phyloP scores from a whole-genome alignment of 1,140 invertebrate species.

The Cydia strobilella region DNA sequence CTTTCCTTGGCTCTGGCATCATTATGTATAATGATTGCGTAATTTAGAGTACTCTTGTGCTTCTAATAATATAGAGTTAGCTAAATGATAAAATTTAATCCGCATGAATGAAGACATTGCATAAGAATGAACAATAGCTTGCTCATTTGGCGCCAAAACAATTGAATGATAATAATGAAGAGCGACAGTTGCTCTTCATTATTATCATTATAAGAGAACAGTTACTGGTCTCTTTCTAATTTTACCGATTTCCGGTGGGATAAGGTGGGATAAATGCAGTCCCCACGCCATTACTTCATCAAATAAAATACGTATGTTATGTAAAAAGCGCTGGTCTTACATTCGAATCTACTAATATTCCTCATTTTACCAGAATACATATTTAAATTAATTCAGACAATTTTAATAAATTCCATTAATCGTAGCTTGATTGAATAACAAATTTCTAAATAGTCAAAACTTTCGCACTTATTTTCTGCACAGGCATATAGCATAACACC shows the following conservation, averaged over 20 bases:
- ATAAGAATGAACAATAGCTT: slow-evolving; percentile 22
- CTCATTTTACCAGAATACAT: not conserved
- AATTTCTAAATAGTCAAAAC: not conserved
- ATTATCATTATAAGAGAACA: no score
- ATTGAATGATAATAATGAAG: not conserved
- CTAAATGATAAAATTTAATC: slow-evolving; percentile 18
- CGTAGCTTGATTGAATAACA: not conserved
- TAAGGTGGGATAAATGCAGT: not conserved
- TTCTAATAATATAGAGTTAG: slow-evolving; percentile 29
- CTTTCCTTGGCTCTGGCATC: not conserved
- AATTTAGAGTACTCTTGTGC: slow-evolving; percentile 21
- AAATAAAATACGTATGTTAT: not conserved
- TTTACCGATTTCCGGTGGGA: not conserved
- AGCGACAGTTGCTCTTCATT: no score
- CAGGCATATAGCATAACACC: no score
- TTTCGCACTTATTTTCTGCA: not conserved
- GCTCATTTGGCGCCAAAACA: slow-evolving; percentile 4
- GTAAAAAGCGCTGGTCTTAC: not conserved
- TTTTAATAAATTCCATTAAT: not conserved
- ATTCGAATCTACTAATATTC: no score
- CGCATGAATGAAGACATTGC: slow-evolving; percentile 3
- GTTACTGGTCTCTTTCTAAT: not conserved
- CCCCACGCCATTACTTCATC: not conserved
- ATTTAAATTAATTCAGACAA: not conserved
- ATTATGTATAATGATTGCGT: slow-evolving; percentile 7